Evolutionary conservation across 1,140 invertebrate genomes (phyloP), one percentile per base, ranked within the genome.

Genomic region (Pectinophora gossypiella): DNA sequence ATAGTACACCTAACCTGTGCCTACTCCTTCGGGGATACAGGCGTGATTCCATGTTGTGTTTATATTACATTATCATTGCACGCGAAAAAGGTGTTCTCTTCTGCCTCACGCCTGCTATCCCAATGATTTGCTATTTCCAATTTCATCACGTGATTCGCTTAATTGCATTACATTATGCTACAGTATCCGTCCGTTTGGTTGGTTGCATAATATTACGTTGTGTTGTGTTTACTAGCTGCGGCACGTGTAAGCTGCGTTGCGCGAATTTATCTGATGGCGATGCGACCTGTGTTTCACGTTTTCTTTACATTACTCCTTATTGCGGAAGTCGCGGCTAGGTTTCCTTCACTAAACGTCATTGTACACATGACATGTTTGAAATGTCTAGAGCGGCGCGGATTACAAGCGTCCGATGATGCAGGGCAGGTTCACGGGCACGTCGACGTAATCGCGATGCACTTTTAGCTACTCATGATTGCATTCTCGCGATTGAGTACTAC

Each of bases 171-270:
- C 16, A 40, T 2, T 7, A 15, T 27, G 12, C 23, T 27, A n/a
- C n/a, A n/a, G 35, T 22, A 40, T 6, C 27, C 27, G n/a, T 15
- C 16, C 36, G 15, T 18, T 40, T 40, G 12, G 36, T 40, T 18
- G 12, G 36, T 68, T 65, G 65, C 65, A 64, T 68, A 68, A 68
- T 56, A 42, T 65, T 64, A 68, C 64, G 61, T 54, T 61, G 51
- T 61, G 61, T 54, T 61, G 51, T 58, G 56, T 68, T 60, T 67
- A 61, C 55, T 51, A 59, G 53, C 56, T 42, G 18, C 51, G 57
- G 59, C 65, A 68, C 65, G 65, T 68, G 65, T 65, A 68, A 62
- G 51, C 40, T 44, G 16, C 27, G 27, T 32, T 32, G n/a, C 27
- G 27, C n/a, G n/a, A n/a, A n/a, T 32, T 32, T 7, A 9, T 9